Evolutionary conservation across 1,140 invertebrate genomes (phyloP).

Genomic region (Leptoteleia sp.): DNA sequence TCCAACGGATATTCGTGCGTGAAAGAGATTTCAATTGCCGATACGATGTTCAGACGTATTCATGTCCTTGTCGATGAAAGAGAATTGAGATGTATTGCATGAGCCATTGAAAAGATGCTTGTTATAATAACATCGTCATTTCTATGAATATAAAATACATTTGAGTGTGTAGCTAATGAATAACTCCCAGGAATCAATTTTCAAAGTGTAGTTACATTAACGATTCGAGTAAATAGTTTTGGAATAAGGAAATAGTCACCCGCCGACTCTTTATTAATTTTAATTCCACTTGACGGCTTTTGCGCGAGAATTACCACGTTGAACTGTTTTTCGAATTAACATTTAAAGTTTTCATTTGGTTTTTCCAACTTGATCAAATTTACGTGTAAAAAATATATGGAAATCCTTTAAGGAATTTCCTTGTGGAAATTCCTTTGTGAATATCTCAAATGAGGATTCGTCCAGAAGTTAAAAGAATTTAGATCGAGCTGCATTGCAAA

Average conservation of each 20-base stretch:
- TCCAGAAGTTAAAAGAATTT: too few relatives aligned
- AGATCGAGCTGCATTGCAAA: too few relatives aligned
- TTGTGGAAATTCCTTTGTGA: too few relatives aligned
- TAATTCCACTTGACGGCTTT: not conserved
- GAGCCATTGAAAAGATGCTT: conserved; percentile 59
- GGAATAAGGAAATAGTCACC: too few relatives aligned
- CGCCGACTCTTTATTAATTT: conserved; percentile 4
- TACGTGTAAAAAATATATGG: too few relatives aligned
- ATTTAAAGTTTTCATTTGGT: too few relatives aligned
- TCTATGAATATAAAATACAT: conserved; percentile 56
- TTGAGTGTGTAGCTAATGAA: conserved; percentile 46
- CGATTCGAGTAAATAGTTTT: conserved; percentile 7
- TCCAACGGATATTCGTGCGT: conserved; percentile 72
- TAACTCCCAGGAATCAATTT: conserved; percentile 34
- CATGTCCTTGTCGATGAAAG: conserved; percentile 68
- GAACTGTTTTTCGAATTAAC: too few relatives aligned
- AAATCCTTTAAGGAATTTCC: too few relatives aligned
- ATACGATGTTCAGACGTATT: conserved; percentile 74
- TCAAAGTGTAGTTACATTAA: conserved; percentile 9
- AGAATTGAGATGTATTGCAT: conserved; percentile 67
- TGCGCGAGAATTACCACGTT: too few relatives aligned
- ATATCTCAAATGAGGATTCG: too few relatives aligned
- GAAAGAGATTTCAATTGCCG: conserved; percentile 74
- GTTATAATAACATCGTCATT: conserved; percentile 64
- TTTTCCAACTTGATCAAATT: too few relatives aligned